phyloP scores from a whole-genome alignment of 2,888 invertebrate species.

The Tetanocera ferruginea region DNA sequence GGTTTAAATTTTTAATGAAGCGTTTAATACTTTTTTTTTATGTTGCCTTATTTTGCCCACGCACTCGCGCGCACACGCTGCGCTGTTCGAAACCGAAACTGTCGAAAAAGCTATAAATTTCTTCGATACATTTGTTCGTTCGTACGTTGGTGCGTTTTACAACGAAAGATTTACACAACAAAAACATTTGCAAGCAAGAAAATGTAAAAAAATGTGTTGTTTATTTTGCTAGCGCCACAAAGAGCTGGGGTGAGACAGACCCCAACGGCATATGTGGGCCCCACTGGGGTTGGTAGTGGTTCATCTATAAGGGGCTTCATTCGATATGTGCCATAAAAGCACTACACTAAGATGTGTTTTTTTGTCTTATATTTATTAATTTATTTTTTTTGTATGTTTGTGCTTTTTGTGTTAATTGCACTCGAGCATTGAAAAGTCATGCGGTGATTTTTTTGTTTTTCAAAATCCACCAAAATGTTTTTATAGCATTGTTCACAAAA shows the following conservation, averaged over 20 bases:
- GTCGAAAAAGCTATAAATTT: constrained; percentile 2
- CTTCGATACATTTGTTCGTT: too few species aligned
- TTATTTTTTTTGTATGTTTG: not conserved
- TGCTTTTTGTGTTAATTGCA: not conserved
- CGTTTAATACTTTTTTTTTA: constrained; percentile 20
- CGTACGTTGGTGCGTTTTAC: too few species aligned
- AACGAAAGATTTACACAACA: too few species aligned
- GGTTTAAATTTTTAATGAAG: constrained; percentile 30
- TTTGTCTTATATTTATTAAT: not conserved
- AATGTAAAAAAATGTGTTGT: not conserved
- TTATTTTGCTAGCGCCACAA: constrained; percentile 25
- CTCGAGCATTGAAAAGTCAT: not conserved
- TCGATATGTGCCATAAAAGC: not conserved
- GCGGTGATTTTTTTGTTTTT: not conserved
- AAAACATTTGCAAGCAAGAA: too few species aligned
- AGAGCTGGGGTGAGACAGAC: not conserved
- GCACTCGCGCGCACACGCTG: not conserved
- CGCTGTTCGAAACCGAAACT: not conserved
- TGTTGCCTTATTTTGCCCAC: not conserved
- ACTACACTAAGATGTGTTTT: not conserved
- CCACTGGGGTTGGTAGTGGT: not conserved
- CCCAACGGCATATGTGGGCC: not conserved
- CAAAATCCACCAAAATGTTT: not conserved
- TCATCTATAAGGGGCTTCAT: not conserved
- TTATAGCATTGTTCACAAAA: not conserved